phyloP scores from a whole-genome alignment of 2,888 invertebrate genomes.

The Eupsilia transversa region DNA sequence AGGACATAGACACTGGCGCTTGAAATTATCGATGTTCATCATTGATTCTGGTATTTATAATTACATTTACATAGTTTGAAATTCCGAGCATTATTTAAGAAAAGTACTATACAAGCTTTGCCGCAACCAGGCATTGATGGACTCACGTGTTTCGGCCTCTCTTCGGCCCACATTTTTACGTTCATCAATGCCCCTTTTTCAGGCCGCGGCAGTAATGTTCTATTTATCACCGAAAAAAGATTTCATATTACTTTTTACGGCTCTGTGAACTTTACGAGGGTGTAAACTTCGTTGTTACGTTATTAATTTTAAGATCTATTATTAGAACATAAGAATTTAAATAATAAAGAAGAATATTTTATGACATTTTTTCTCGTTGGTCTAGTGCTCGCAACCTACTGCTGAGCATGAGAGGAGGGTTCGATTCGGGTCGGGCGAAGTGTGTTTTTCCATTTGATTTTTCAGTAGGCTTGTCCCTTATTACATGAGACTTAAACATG shows the following conservation, averaged over 20 bases:
- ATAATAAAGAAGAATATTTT: background rate
- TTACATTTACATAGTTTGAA: no score
- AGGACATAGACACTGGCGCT: no score
- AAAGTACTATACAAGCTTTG: no score
- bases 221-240: constrained; percentile 58
- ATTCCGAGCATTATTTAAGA: no score
- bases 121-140: no score
- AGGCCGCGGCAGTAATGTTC: no score
- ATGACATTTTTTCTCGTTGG: background rate
- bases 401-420: background rate
- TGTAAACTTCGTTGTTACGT: constrained; percentile 44
- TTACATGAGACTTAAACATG: background rate
- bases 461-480: background rate
- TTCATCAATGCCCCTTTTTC: no score
- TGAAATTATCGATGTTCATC: no score
- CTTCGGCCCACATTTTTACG: no score
- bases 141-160: no score
- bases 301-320: constrained; percentile 53
- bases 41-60: no score
- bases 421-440: background rate
- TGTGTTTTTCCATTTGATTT: background rate
- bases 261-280: constrained; percentile 48
- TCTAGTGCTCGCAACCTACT: background rate
- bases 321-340: background rate
- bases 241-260: constrained; percentile 51